Percentiles rank a stretch among this genome's conserved stretches.
Conservation (phyloP, 35 echinoderm and acorn worm genomes). For the Hemicentrotus pulcherrimus region DNA sequence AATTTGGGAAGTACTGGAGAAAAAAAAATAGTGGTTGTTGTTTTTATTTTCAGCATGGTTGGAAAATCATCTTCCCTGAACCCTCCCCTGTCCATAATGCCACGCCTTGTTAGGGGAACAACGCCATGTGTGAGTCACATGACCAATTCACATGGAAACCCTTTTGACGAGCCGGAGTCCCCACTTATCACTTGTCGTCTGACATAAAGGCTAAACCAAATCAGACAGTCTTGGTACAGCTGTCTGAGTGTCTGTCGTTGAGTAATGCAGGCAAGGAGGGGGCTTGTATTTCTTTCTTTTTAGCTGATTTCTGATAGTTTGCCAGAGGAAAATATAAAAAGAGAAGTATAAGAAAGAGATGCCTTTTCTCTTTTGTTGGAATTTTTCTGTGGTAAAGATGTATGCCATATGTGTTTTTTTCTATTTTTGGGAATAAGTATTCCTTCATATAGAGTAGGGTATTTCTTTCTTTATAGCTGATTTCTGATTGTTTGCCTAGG, state of each 20-base stretch:
- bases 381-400: too few relatives aligned
- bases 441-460: too few relatives aligned
- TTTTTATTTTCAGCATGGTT: too few relatives aligned
- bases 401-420: too few relatives aligned
- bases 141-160: neutral
- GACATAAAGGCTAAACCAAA: conserved; percentile 1
- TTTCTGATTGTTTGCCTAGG: too few relatives aligned
- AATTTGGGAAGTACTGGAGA: too few relatives aligned
- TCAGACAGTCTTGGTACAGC: conserved; percentile 4
- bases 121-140: neutral
- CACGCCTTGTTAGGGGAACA: neutral
- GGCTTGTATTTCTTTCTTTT: conserved; percentile 11
- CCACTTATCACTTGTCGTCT: conserved; percentile 10
- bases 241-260: conserved; percentile 24
- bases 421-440: too few relatives aligned
- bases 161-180: neutral
- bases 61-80: too few relatives aligned
- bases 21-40: too few relatives aligned
- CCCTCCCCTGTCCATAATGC: neutral
- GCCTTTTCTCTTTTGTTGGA: too few relatives aligned
- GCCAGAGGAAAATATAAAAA: neutral
- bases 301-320: neutral
- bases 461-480: too few relatives aligned
- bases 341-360: neutral
- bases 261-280: neutral